Conservation (phyloP, 92 coral and sea anemone genomes). For the Zoanthus sansibaricus region DNA sequence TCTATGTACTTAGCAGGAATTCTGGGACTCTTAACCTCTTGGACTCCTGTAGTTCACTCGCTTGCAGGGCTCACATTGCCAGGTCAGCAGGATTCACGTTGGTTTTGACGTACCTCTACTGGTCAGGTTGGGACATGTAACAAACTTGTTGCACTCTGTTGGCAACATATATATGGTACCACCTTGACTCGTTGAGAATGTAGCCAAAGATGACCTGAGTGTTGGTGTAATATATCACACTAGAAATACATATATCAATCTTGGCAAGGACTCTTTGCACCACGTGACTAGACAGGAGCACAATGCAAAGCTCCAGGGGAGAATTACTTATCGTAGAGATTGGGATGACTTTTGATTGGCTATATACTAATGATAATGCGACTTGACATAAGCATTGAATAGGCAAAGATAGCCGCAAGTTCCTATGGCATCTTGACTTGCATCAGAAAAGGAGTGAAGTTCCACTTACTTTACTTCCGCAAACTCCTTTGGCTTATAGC, state of each 20-base stretch:
- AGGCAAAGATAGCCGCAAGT: conserved; percentile 49
- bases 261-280: conserved; percentile 50
- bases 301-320: conserved; percentile 35
- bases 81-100: not conserved
- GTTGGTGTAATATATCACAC: conserved; percentile 35
- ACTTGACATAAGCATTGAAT: conserved; percentile 46
- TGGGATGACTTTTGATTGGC: conserved; percentile 63
- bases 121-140: conserved; percentile 9
- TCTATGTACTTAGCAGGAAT: conserved; percentile 3
- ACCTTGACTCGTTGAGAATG: not conserved
- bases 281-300: conserved; percentile 46
- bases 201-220: not conserved
- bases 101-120: conserved; percentile 35
- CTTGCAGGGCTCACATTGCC: conserved; percentile 1
- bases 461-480: conserved; percentile 17
- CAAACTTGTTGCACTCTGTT: too few relatives aligned
- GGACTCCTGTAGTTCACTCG: not conserved
- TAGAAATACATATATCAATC: conserved; percentile 50
- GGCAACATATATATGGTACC: too few relatives aligned
- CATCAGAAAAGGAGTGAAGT: conserved; percentile 58
- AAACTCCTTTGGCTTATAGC: conserved; percentile 33
- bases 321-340: conserved; percentile 34
- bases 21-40: conserved; percentile 44
- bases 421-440: conserved; percentile 57
- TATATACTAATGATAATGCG: conserved; percentile 44